Conservation (phyloP, 2,888 invertebrate genomes). For the Polyommatus icarus region DNA sequence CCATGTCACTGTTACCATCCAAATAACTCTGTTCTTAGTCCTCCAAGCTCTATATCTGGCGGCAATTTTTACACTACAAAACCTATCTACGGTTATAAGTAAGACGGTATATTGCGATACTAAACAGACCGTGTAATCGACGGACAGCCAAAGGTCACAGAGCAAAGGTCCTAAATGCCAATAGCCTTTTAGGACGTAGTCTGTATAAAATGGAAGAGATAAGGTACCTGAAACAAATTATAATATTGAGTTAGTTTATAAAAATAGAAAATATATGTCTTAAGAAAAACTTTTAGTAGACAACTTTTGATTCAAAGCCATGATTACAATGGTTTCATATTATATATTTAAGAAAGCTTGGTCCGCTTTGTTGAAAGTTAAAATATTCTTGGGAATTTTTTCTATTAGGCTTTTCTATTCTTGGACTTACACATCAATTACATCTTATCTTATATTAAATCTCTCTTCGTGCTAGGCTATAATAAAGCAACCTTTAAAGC, state of each 20-base stretch:
- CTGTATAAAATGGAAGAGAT: slow-evolving; percentile 99
- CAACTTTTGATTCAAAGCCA: not conserved
- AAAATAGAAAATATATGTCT: not conserved
- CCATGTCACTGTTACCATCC: slow-evolving; percentile 98
- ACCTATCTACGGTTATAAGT: slow-evolving; percentile 98
- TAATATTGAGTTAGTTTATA: slow-evolving; percentile 8
- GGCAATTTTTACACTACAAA: slow-evolving; percentile 99
- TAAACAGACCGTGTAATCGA: slow-evolving; percentile 99
- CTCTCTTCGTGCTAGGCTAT: not conserved
- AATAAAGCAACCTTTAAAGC: slow-evolving; percentile 12
- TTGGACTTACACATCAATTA: not conserved
- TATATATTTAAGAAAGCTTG: not conserved
- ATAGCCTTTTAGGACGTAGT: slow-evolving; percentile 96
- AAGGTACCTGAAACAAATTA: slow-evolving; percentile 87
- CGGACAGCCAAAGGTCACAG: slow-evolving; percentile 98
- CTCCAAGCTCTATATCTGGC: slow-evolving; percentile 98
- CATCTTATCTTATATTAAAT: not conserved
- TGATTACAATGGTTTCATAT: not conserved
- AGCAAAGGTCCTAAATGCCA: slow-evolving; percentile 98
- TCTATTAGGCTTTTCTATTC: not conserved
- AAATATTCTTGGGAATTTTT: not conserved
- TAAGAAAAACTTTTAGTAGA: not conserved
- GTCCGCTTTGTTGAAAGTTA: not conserved
- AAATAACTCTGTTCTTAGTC: slow-evolving; percentile 94
- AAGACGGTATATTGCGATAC: slow-evolving; percentile 99